Evolutionary conservation across 2,113 vertebrate species (phyloP).

Genomic region (Poeciliopsis occidentalis): DNA sequence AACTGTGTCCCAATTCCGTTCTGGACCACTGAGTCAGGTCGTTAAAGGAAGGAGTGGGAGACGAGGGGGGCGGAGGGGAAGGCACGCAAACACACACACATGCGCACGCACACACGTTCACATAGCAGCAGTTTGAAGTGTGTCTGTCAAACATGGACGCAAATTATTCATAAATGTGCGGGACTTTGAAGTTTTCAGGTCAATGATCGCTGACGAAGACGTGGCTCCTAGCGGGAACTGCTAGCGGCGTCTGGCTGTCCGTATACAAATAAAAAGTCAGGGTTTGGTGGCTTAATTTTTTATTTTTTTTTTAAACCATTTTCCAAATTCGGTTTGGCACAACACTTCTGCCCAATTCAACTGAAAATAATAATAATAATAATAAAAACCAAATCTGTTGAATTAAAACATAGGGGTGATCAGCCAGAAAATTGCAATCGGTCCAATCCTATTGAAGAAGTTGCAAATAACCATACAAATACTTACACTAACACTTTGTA

Average conservation of each 20-base stretch:
- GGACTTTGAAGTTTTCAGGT: slow-evolving; percentile 69
- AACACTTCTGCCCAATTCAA: background rate
- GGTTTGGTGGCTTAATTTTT: background rate
- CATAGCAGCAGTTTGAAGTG: slow-evolving; percentile 34
- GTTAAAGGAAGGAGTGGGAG: slow-evolving; percentile 62
- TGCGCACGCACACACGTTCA: slow-evolving; percentile 18
- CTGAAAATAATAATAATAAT: background rate
- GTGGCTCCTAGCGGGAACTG: slow-evolving; percentile 41
- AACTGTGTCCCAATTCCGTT: slow-evolving; percentile 68
- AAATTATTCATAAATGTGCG: slow-evolving; percentile 59
- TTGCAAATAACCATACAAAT: background rate
- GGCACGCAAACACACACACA: slow-evolving; percentile 2
- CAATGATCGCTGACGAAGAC: slow-evolving; percentile 75
- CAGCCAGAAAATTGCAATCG: too few relatives aligned
- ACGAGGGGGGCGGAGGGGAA: slow-evolving; percentile 6
- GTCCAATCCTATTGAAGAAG: too few relatives aligned
- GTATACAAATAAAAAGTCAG: slow-evolving; percentile 9
- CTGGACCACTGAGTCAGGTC: slow-evolving; percentile 69
- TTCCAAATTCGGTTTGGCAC: background rate
- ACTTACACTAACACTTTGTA: background rate
- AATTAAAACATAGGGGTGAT: background rate
- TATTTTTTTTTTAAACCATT: background rate
- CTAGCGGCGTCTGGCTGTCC: too few relatives aligned
- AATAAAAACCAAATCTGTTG: background rate
- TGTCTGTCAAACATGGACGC: slow-evolving; percentile 50